Conservation (phyloP, 1,140 invertebrate genomes). For the Tenebrio molitor region DNA sequence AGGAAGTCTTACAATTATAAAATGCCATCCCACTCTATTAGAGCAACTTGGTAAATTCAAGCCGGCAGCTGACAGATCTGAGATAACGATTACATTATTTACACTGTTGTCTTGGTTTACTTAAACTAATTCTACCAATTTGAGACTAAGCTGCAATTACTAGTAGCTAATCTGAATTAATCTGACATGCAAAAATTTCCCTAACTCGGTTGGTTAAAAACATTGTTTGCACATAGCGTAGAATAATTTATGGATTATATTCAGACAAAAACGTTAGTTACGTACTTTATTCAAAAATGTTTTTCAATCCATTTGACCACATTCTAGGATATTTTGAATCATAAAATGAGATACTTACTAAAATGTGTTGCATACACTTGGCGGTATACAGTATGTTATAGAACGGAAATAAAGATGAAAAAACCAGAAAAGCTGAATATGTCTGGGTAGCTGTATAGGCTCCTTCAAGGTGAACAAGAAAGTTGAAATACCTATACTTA, state of each 20-base stretch:
- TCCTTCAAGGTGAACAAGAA: slow-evolving; percentile 47
- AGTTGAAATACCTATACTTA: slow-evolving; percentile 48
- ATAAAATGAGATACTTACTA: no score
- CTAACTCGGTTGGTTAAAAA: no score
- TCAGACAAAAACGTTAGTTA: no score
- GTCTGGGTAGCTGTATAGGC: slow-evolving; percentile 45
- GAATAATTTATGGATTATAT: no score
- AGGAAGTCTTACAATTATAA: no score
- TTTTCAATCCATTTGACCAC: no score
- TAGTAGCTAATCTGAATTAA: no score
- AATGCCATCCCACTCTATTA: not conserved
- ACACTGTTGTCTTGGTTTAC: not conserved
- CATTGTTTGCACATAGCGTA: no score
- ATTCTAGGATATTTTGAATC: no score
- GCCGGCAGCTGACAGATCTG: not conserved
- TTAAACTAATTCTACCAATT: not conserved
- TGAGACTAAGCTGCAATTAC: no score
- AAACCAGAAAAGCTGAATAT: slow-evolving; percentile 45
- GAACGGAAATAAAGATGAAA: slow-evolving; percentile 45
- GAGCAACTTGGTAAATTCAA: not conserved
- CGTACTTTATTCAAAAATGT: no score
- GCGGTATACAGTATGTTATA: slow-evolving; percentile 32
- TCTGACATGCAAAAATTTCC: no score
- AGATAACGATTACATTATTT: slow-evolving; percentile 11
- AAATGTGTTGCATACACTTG: slow-evolving; percentile 5